These are phyloP conservation scores for Stomorhina lunata DNA, from an alignment of 2,888 invertebrate genomes.

Conservation along the genomic window DNA sequence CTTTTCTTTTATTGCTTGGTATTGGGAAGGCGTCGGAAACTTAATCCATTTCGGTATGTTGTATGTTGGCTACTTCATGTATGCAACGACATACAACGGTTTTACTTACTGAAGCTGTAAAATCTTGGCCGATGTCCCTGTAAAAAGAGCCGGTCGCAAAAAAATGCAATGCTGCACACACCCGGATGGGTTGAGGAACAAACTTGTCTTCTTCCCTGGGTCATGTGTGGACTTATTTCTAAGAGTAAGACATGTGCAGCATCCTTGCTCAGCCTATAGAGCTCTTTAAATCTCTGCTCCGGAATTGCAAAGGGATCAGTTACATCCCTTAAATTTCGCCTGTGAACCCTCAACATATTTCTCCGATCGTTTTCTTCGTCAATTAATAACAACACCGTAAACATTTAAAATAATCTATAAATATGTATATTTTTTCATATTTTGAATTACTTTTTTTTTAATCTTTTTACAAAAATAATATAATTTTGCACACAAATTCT, in stretches of 20 bases:
- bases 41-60: neutral
- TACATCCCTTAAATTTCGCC: neutral
- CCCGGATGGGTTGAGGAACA: neutral
- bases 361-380: neutral
- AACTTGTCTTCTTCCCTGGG: neutral
- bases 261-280: neutral
- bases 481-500: too few relatives aligned
- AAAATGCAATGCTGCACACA: neutral
- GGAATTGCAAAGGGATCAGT: neutral
- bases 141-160: conserved; percentile 22
- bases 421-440: too few relatives aligned
- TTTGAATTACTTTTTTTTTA: too few relatives aligned
- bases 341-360: neutral
- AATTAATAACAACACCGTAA: neutral
- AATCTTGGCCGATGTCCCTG: conserved; percentile 11
- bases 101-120: neutral
- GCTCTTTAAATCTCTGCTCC: neutral
- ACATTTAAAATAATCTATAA: too few relatives aligned
- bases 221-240: neutral
- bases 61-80: neutral
- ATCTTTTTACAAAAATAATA: too few relatives aligned
- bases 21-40: neutral
- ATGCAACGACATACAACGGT: neutral
- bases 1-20: neutral
- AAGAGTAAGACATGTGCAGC: neutral